These are phyloP conservation scores for Copsychus sechellarum DNA, from an alignment of 2,113 vertebrate genomes.

Conservation along the genomic window DNA sequence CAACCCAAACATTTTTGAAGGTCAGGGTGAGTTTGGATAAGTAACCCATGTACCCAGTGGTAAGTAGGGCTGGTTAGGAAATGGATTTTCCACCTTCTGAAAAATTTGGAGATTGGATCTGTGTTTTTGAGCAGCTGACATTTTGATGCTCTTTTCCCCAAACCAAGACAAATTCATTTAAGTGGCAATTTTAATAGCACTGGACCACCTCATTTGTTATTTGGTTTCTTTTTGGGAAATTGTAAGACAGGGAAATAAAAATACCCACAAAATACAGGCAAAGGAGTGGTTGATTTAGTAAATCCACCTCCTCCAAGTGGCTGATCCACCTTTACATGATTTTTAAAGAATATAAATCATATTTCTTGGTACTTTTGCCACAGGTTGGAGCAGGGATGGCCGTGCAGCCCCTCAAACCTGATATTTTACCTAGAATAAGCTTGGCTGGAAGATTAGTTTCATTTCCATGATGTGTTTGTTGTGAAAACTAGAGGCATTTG, in stretches of 20 bases:
- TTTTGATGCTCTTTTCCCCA: not conserved
- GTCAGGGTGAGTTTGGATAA: constrained; percentile 66
- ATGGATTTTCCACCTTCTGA: constrained; percentile 62
- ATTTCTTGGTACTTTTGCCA: not conserved
- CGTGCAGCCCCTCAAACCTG: not conserved
- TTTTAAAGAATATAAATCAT: not conserved
- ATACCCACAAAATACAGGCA: not conserved
- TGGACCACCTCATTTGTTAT: not conserved
- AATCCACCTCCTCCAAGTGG: not conserved
- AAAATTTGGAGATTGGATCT: not conserved
- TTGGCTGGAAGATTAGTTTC: not conserved
- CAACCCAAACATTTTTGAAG: constrained; percentile 66
- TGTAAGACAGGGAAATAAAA: not conserved
- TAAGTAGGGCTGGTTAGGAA: constrained; percentile 67
- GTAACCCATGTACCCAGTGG: constrained; percentile 39
- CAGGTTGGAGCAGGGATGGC: not conserved
- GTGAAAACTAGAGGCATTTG: not conserved
- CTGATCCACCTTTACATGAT: not conserved
- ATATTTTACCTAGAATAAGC: not conserved
- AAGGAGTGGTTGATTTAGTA: not conserved
- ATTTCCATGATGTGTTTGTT: not conserved
- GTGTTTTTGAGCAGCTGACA: not conserved
- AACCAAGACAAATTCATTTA: not conserved
- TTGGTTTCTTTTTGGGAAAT: not conserved
- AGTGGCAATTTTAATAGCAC: not conserved